phyloP scores from a whole-genome alignment of 2,888 invertebrate genomes.

The Iphiclides podalirius region DNA sequence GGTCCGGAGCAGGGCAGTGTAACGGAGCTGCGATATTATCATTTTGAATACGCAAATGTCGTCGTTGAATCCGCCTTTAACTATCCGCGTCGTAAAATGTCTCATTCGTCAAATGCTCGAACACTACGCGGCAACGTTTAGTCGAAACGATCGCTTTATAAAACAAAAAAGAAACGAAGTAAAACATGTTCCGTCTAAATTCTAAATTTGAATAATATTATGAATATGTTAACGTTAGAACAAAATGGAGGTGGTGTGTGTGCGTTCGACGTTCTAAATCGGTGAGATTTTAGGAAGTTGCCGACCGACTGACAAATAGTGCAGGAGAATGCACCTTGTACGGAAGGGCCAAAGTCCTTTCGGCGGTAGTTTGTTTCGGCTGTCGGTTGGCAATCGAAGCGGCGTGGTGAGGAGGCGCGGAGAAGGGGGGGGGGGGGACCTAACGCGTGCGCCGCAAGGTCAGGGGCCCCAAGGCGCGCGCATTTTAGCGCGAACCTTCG shows the following conservation, averaged over 20 bases:
- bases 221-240: neutral
- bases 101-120: too few relatives aligned
- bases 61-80: too few relatives aligned
- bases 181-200: neutral
- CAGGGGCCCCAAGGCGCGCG: conserved; percentile 64
- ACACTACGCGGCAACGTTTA: too few relatives aligned
- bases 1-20: too few relatives aligned
- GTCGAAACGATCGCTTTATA: too few relatives aligned
- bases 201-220: too few relatives aligned
- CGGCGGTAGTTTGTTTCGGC: conserved; percentile 25
- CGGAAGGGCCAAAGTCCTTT: conserved; percentile 33
- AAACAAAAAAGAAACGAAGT: neutral
- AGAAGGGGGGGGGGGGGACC: conserved; percentile 35
- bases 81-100: too few relatives aligned
- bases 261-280: neutral
- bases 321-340: conserved; percentile 17
- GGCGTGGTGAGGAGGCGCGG: conserved; percentile 38
- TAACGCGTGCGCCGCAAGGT: conserved; percentile 57
- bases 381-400: conserved; percentile 37
- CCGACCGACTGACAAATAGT: too few relatives aligned
- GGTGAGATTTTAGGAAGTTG: too few relatives aligned
- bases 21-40: too few relatives aligned
- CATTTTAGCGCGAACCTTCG: conserved; percentile 42
- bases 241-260: neutral
- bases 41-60: too few relatives aligned